phyloP scores from a whole-genome alignment of 1,140 invertebrate species.

The Caenorhabditis tropicalis region DNA sequence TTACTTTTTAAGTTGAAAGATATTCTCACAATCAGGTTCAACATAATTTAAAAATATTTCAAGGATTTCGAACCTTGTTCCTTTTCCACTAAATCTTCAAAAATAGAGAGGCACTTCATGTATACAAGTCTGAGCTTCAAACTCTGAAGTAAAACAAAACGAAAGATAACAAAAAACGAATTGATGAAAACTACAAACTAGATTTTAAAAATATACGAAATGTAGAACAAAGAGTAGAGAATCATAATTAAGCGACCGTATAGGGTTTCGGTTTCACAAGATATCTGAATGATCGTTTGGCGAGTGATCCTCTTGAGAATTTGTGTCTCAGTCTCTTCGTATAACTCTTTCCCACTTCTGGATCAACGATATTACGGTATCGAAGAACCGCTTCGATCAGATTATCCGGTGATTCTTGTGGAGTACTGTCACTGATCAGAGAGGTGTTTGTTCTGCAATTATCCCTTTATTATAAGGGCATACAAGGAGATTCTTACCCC shows the following conservation, averaged over 20 bases:
- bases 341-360: constrained; percentile 62
- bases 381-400: constrained; percentile 59
- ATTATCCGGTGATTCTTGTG: constrained; percentile 55
- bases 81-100: no score
- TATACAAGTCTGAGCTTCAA: no score
- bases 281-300: constrained; percentile 59
- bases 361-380: constrained; percentile 60
- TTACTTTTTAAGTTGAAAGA: no score
- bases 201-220: not conserved
- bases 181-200: no score
- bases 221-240: not conserved
- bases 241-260: constrained; percentile 61
- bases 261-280: constrained; percentile 67
- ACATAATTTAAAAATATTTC: no score
- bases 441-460: not conserved
- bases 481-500: not conserved
- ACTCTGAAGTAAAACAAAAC: no score
- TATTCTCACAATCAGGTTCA: no score
- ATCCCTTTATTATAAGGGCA: not conserved
- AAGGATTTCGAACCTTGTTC: no score
- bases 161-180: no score
- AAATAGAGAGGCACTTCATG: no score
- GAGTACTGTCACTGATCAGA: not conserved
- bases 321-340: constrained; percentile 60
- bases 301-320: constrained; percentile 68